Conservation (phyloP, 2,888 invertebrate species). For the Diarsia rubi region DNA sequence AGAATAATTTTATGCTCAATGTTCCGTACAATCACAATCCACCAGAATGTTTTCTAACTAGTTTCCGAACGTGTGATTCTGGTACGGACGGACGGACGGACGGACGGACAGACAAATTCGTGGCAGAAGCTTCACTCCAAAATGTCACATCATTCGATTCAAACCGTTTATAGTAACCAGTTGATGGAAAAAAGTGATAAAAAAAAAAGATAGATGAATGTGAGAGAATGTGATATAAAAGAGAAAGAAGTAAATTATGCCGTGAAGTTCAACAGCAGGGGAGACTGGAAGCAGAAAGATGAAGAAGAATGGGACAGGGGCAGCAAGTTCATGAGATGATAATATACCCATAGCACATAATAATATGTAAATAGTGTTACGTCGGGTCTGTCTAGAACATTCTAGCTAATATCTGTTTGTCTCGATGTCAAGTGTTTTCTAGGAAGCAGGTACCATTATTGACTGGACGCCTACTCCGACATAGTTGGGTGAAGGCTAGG, state of each 20-base stretch:
- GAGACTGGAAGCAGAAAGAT: neutral
- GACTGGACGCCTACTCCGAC: neutral
- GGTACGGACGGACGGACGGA: no score
- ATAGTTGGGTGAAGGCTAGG: neutral
- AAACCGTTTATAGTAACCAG: neutral
- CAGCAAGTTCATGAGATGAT: neutral
- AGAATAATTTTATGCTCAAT: no score
- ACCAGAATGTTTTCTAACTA: neutral
- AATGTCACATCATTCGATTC: neutral
- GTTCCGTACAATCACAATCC: neutral
- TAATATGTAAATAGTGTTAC: neutral
- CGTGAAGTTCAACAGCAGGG: neutral
- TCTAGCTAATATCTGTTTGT: no score
- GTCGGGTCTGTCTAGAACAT: no score
- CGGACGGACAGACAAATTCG: neutral
- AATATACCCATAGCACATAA: neutral
- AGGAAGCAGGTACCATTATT: no score
- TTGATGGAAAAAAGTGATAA: no score
- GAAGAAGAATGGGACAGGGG: neutral
- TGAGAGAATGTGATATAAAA: neutral
- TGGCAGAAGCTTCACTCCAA: neutral
- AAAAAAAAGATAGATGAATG: neutral
- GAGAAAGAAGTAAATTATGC: neutral
- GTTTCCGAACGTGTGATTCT: neutral
- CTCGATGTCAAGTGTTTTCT: no score